These are phyloP conservation scores for Hucho hucho DNA, from an alignment of 2,113 vertebrate species.

Conservation along the genomic window DNA sequence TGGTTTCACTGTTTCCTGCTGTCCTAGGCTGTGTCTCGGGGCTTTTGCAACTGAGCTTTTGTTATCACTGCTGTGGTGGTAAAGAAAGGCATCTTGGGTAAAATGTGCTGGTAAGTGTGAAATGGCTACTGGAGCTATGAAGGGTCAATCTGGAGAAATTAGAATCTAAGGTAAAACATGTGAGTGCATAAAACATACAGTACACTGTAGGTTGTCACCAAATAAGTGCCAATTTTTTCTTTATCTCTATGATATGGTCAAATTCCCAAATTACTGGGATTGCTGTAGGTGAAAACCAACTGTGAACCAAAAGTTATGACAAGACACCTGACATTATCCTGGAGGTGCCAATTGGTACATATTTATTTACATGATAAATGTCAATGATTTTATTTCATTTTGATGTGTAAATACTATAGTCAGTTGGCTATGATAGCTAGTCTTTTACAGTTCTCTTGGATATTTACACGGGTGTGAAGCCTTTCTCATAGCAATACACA, in stretches of 20 bases:
- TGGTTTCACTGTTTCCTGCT: slow-evolving; percentile 43
- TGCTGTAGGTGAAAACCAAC: slow-evolving; percentile 93
- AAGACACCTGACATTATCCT: slow-evolving; percentile 99
- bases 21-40: slow-evolving; percentile 44
- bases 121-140: slow-evolving; percentile 1
- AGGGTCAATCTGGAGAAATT: background rate
- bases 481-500: background rate
- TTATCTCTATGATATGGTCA: background rate
- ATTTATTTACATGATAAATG: slow-evolving; percentile 16
- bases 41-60: slow-evolving; percentile 36
- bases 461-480: slow-evolving; percentile 34
- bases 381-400: slow-evolving; percentile 14
- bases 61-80: slow-evolving; percentile 13
- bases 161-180: background rate
- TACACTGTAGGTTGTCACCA: background rate
- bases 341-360: slow-evolving; percentile 95
- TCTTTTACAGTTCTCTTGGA: slow-evolving; percentile 18
- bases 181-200: background rate
- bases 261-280: slow-evolving; percentile 13
- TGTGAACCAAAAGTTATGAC: slow-evolving; percentile 95
- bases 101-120: slow-evolving; percentile 27
- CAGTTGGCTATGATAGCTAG: slow-evolving; percentile 15
- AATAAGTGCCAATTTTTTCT: no score
- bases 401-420: slow-evolving; percentile 1
- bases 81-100: background rate